Conservation (phyloP, 1,140 invertebrate genomes). For the Acromyrmex echinatior region DNA sequence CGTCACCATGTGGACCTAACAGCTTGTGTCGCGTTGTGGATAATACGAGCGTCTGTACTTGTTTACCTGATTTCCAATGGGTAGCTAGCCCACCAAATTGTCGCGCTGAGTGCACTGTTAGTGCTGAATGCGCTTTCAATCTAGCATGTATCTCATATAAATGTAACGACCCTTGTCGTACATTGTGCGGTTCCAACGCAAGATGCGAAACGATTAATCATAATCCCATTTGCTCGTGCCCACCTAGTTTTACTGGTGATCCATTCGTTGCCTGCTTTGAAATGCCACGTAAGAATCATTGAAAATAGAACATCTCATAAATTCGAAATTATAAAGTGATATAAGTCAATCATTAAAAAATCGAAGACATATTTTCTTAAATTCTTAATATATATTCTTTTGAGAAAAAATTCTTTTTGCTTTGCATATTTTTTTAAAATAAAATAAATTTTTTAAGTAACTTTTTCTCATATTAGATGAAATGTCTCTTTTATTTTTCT, state of each 20-base stretch:
- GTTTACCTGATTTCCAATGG: slow-evolving; percentile 83
- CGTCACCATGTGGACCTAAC: slow-evolving; percentile 88
- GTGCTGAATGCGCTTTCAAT: slow-evolving; percentile 85
- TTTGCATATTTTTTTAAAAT: background rate
- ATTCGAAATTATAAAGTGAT: background rate
- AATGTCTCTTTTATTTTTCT: background rate
- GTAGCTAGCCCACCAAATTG: slow-evolving; percentile 87
- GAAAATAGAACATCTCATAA: slow-evolving; percentile 10
- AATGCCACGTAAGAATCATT: slow-evolving; percentile 83
- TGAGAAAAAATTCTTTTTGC: background rate
- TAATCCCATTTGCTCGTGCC: slow-evolving; percentile 88
- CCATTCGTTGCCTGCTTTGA: slow-evolving; percentile 87
- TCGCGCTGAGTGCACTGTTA: slow-evolving; percentile 86
- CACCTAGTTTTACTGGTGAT: slow-evolving; percentile 87
- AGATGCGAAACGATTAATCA: slow-evolving; percentile 88
- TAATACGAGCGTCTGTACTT: slow-evolving; percentile 86
- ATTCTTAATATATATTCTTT: slow-evolving; percentile 6
- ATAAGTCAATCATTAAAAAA: background rate
- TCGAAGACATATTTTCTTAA: background rate
- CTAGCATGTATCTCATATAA: slow-evolving; percentile 86
- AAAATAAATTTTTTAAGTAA: background rate
- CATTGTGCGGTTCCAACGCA: slow-evolving; percentile 85
- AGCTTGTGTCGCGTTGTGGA: slow-evolving; percentile 86
- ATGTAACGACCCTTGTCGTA: slow-evolving; percentile 87
- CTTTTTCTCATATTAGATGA: background rate